Percentiles rank a stretch among this genome's conserved stretches.
phyloP scores from a whole-genome alignment of 1,140 invertebrate species.

The Asbolus verrucosus region DNA sequence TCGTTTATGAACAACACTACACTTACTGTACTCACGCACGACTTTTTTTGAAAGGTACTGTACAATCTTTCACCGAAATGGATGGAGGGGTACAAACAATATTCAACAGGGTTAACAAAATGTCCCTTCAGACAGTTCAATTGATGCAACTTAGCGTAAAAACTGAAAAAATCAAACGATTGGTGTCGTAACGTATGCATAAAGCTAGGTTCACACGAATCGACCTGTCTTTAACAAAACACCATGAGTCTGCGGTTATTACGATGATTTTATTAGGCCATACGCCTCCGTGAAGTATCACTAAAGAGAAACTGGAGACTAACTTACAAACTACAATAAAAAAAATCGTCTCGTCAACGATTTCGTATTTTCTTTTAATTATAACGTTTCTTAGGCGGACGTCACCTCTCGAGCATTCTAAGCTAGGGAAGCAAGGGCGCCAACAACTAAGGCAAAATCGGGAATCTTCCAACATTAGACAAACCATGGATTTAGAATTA shows the following conservation, averaged over 20 bases:
- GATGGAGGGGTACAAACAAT: conserved; percentile 55
- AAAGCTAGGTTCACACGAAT: conserved; percentile 29
- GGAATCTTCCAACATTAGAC: conserved; percentile 52
- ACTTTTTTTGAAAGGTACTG: conserved; percentile 48
- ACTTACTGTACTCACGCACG: conserved; percentile 46
- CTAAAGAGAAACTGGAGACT: conserved; percentile 58
- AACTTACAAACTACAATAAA: conserved; percentile 63
- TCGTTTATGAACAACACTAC: conserved; percentile 33
- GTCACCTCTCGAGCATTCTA: conserved; percentile 37
- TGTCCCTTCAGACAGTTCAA: conserved; percentile 10
- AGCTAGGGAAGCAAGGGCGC: conserved; percentile 46
- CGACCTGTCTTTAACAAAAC: conserved; percentile 22
- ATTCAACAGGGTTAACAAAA: conserved; percentile 43
- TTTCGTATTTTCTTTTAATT: conserved; percentile 39
- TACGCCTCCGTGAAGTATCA: conserved; percentile 54
- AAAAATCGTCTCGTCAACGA: conserved; percentile 56
- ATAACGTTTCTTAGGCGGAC: conserved; percentile 30
- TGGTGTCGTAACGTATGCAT: too few relatives aligned
- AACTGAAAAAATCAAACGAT: conserved; percentile 10
- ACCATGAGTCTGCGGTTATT: background rate
- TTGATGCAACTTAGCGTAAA: conserved; percentile 13
- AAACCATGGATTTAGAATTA: conserved; percentile 64
- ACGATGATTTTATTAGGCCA: conserved; percentile 44
- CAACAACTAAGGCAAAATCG: conserved; percentile 63
- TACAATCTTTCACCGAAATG: conserved; percentile 51